Evolutionary conservation across 1,140 invertebrate species (phyloP), one percentile per base, ranked within the genome.

Genomic region (Brachionus asplanchnoidis): DNA sequence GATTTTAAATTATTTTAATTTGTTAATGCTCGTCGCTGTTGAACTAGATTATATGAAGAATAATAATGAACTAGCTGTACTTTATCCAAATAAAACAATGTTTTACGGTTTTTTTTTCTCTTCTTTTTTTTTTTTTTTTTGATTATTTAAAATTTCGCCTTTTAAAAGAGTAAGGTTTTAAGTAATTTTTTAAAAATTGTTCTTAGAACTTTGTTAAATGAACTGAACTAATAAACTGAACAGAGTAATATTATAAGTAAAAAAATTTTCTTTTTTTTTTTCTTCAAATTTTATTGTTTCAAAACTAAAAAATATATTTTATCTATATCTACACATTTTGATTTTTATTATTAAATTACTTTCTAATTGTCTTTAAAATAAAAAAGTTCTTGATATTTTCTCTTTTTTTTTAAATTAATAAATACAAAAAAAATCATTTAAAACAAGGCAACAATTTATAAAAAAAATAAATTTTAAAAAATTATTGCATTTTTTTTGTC

Each of bases 1-100:
- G 53, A 60, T 60, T 60, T 60, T 60, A 60, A 60, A 60, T 60
- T 60, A 60, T 60, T 60, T 60, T 60, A 60, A 60, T 60, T 60
- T 60, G 53, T 20, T 60, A 60, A n/a, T 60, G 20, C 17, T 23
- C 17, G 53, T 60, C n/a, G 17, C 53, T 60, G 53, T 60, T 20
- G 17, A 60, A 2, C 20, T 60, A 60, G 53, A 60, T 60, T 60
- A 60, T 60, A 60, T 60, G 53, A 60, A 60, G 53, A 60, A 60
- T 20, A 60, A 56, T 56, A 17, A n/a, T n/a, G n/a, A 60, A 60
- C 53, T 60, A 20, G 17, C n/a, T 60, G 53, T 60, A 60, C 53
- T 60, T 60, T 20, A 46, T 20, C 53, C 53, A 60, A 20, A 60
- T 60, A 60, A 60, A 60, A 23, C 20, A 60, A 20, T 60, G 53